phyloP scores from a whole-genome alignment of 2,113 vertebrate species.

The Grammomys dolichurus region DNA sequence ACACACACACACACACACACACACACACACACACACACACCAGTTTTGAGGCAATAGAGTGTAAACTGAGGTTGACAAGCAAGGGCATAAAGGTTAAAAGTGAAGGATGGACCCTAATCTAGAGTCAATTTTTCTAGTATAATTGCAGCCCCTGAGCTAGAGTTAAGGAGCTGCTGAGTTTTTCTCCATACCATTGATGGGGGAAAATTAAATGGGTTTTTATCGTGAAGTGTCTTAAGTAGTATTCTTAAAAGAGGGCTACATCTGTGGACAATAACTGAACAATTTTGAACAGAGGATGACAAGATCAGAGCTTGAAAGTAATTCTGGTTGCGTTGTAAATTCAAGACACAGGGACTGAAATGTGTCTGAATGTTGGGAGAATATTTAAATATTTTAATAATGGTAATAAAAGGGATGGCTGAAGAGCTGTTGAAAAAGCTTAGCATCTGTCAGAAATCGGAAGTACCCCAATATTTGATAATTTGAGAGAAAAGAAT shows the following conservation, averaged over 20 bases:
- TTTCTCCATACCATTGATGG: not conserved
- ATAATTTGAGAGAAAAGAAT: not conserved
- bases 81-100: not conserved
- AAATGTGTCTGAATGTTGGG: not conserved
- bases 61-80: not conserved
- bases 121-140: not conserved
- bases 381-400: conserved; percentile 18
- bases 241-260: not conserved
- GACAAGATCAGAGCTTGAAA: not conserved
- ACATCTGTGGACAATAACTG: not conserved
- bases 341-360: not conserved
- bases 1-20: not conserved
- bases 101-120: not conserved
- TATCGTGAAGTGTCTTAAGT: conserved; percentile 5
- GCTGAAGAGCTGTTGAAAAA: conserved; percentile 34
- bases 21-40: not conserved
- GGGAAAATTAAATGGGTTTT: conserved; percentile 22
- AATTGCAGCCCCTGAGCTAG: not conserved
- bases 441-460: not conserved
- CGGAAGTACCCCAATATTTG: not conserved
- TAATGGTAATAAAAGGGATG: not conserved
- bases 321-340: not conserved
- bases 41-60: not conserved
- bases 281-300: not conserved
- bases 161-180: not conserved